These are phyloP conservation scores for Bombycilla garrulus DNA, from an alignment of 2,113 vertebrate genomes.

Conservation along the genomic window DNA sequence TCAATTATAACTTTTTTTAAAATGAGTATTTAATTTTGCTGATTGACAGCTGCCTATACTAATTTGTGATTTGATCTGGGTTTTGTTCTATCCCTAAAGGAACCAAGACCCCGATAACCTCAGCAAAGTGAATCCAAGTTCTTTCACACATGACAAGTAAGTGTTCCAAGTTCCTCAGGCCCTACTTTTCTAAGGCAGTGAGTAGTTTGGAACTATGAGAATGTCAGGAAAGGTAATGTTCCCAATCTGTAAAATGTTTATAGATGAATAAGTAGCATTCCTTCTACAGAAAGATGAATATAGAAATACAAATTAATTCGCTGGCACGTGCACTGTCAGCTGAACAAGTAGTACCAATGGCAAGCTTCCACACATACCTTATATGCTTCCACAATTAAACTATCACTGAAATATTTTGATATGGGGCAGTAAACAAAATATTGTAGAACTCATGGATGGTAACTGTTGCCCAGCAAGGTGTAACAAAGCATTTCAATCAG, in stretches of 20 bases:
- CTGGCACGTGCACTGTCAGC: neutral
- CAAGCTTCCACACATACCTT: neutral
- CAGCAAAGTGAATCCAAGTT: slow-evolving; percentile 6
- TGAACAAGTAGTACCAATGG: neutral
- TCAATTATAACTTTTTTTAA: neutral
- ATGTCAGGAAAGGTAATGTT: neutral
- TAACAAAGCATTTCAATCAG: neutral
- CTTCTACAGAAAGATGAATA: neutral
- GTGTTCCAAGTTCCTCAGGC: neutral
- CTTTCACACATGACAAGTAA: slow-evolving; percentile 17
- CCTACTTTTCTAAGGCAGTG: neutral
- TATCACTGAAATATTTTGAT: neutral
- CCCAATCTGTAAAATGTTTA: neutral
- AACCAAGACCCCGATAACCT: neutral
- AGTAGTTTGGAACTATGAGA: neutral
- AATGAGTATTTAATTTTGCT: neutral
- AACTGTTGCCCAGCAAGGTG: neutral
- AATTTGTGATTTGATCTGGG: neutral
- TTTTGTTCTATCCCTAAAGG: slow-evolving; percentile 41
- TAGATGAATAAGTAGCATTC: neutral
- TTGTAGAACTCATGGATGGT: neutral
- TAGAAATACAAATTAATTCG: neutral
- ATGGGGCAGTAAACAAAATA: neutral
- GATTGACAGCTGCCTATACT: neutral
- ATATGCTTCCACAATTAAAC: neutral